Evolutionary conservation across 2,888 invertebrate genomes (phyloP).

Genomic region (Phaonia tiefii): DNA sequence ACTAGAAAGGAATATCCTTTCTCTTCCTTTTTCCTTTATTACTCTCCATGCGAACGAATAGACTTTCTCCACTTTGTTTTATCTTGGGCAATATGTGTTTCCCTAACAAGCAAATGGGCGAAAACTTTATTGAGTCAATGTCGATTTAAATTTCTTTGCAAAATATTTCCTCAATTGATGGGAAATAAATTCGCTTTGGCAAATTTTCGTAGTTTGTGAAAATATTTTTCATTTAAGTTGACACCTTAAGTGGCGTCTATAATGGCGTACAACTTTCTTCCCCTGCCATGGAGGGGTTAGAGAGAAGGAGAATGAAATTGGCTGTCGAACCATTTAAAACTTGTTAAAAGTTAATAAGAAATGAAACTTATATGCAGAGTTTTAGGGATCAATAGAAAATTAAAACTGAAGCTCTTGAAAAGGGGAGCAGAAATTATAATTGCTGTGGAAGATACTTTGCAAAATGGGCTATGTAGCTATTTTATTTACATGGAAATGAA

Average conservation of each 20-base stretch:
- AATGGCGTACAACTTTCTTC: constrained; percentile 42
- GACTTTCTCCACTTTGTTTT: constrained; percentile 45
- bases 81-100: constrained; percentile 29
- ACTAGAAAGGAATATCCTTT: constrained; percentile 35
- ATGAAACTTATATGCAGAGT: constrained; percentile 54
- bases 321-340: constrained; percentile 62
- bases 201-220: constrained; percentile 44
- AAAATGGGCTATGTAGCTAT: too few species aligned
- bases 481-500: too few species aligned
- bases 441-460: background rate
- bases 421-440: constrained; percentile 21
- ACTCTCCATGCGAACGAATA: background rate
- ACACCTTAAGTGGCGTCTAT: constrained; percentile 63
- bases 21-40: background rate
- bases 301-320: constrained; percentile 11
- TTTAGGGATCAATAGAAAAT: constrained; percentile 50
- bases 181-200: constrained; percentile 47
- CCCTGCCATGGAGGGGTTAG: background rate
- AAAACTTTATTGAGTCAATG: constrained; percentile 62
- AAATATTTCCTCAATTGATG: constrained; percentile 45
- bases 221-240: constrained; percentile 60
- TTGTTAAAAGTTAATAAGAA: constrained; percentile 60
- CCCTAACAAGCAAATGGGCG: constrained; percentile 4
- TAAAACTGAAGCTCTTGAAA: constrained; percentile 36
- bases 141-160: constrained; percentile 60